phyloP scores from a whole-genome alignment of 2,888 invertebrate genomes.

The Muschampia staudingeri region DNA sequence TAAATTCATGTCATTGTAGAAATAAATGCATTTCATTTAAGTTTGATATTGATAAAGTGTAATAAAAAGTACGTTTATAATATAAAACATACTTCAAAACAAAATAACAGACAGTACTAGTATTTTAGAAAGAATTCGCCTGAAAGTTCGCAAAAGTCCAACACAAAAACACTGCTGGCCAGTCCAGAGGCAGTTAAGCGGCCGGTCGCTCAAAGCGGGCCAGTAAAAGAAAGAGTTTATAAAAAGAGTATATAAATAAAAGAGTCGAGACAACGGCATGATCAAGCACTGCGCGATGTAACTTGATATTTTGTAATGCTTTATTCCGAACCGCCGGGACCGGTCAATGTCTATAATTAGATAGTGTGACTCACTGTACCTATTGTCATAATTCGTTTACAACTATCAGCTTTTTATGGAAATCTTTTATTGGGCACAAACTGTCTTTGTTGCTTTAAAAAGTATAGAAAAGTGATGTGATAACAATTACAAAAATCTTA shows the following conservation, averaged over 20 bases:
- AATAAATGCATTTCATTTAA: too few relatives aligned
- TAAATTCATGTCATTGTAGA: too few relatives aligned
- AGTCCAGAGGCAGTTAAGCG: constrained; percentile 67
- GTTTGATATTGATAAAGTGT: too few relatives aligned
- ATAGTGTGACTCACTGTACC: constrained; percentile 65
- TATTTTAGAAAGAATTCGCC: neutral
- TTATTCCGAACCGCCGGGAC: constrained; percentile 75
- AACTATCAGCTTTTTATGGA: neutral
- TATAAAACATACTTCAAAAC: neutral
- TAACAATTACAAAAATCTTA: too few relatives aligned
- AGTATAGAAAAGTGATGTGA: too few relatives aligned
- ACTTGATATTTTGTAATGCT: constrained; percentile 85
- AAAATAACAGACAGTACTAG: neutral
- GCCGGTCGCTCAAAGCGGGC: constrained; percentile 83
- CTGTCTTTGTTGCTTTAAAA: too few relatives aligned
- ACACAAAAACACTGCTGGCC: constrained; percentile 15
- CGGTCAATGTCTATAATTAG: constrained; percentile 82
- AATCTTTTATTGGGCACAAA: too few relatives aligned
- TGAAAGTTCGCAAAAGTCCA: neutral
- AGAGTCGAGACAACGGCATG: constrained; percentile 85
- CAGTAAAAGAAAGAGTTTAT: constrained; percentile 77
- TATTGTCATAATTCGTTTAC: constrained; percentile 17
- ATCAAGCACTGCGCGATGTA: constrained; percentile 89
- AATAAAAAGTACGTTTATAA: too few relatives aligned
- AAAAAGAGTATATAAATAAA: constrained; percentile 82